Evolutionary conservation across 2,888 invertebrate species (phyloP), one percentile per base, ranked within the genome.

Genomic region (Deilephila elpenor): DNA sequence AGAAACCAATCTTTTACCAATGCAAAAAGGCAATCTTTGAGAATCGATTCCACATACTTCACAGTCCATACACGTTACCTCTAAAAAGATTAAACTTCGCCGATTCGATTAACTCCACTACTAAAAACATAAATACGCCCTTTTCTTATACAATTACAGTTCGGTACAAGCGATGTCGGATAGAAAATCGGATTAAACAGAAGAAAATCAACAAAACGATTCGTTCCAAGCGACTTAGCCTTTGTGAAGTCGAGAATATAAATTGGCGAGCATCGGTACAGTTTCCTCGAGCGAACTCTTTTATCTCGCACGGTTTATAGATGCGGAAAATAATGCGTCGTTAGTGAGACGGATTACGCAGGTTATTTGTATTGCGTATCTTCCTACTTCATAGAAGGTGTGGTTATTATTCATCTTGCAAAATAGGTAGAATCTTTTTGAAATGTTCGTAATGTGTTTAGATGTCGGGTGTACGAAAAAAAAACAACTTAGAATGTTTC

Each of bases 161-260:
- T 56, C 17, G 19, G 19, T 44, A 44, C 19, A 56, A n/a, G 56
- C 19, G n/a, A n/a, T n/a, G 56, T 56, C 56, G 56, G 56, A 56
- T n/a, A 56, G 56, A 56, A n/a, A 56, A 56, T n/a, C 56, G 56
- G 56, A 56, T 56, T 56, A 56, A 56, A 56, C n/a, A 56, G 56
- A 56, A 56, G 56, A 56, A 56, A 56, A 56, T 56, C 56, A 56
- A 56, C 56, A 56, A 56, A 56, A 56, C 56, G 56, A 56, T 56
- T 56, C 56, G 56, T 56, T n/a, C 56, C 56, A 5, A 56, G n/a
- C 19, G 56, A 56, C 56, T 56, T 56, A 56, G 56, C 56, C 56
- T 56, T 56, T 56, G 56, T 56, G 56, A n/a, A 56, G 56, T 56
- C 56, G 56, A 56, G 56, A 56, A 56, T 56, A 56, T 56, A 56